A percentile compares a stretch with the other conserved stretches of the same genome.
Evolutionary conservation across 2,797 vertebrate genomes (phyloP).

Genomic region (Heteromormyrus szaboi): DNA sequence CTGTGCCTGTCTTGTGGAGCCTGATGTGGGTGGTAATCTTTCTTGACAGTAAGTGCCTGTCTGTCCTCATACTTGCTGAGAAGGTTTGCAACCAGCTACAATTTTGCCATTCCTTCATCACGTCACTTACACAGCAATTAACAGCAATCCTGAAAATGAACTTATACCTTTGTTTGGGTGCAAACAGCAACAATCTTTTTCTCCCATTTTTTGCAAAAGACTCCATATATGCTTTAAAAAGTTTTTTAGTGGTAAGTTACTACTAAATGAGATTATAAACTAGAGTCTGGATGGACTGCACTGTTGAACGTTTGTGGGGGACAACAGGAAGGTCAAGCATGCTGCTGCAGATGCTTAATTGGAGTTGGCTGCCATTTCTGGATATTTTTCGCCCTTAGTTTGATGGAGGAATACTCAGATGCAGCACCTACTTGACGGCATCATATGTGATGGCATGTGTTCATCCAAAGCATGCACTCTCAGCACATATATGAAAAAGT

Average conservation of each 20-base stretch:
- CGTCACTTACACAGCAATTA: background rate
- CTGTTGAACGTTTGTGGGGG: constrained; percentile 9
- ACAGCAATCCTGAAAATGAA: background rate
- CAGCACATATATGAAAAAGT: background rate
- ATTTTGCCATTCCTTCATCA: background rate
- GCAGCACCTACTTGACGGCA: background rate
- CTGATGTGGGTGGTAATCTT: constrained; percentile 5
- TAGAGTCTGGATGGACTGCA: constrained; percentile 23
- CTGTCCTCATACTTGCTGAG: background rate
- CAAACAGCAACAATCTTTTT: background rate
- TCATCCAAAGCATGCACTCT: background rate
- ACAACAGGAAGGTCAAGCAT: constrained; percentile 23
- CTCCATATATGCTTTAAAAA: background rate
- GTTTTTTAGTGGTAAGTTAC: constrained; percentile 30
- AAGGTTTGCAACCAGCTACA: background rate
- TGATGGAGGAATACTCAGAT: constrained; percentile 16
- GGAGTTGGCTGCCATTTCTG: constrained; percentile 16
- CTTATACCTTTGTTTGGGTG: constrained; percentile 8
- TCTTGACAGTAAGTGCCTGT: constrained; percentile 2
- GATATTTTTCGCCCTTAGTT: background rate
- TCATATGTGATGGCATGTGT: constrained; percentile 5
- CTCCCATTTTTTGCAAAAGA: background rate
- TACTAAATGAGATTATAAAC: constrained; percentile 52
- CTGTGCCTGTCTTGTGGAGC: background rate
- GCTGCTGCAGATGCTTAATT: constrained; percentile 20